phyloP scores from a whole-genome alignment of 2,797 vertebrate species.

The Chloroceryle inda region DNA sequence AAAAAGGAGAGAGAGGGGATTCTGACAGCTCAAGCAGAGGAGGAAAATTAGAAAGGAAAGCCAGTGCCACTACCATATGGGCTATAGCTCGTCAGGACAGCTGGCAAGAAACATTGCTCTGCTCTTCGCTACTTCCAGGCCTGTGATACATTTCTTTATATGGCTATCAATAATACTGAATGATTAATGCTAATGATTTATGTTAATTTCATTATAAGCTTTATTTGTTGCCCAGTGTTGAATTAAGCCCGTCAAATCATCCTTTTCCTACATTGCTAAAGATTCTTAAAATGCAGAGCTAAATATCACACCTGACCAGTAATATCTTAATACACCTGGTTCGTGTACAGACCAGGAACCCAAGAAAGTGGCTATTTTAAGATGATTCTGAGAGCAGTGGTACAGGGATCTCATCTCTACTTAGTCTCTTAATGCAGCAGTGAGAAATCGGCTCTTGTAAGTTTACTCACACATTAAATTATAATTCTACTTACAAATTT shows the following conservation, averaged over 20 bases:
- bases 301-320: slow-evolving; percentile 75
- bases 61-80: slow-evolving; percentile 60
- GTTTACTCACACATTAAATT: neutral
- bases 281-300: slow-evolving; percentile 77
- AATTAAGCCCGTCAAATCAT: slow-evolving; percentile 81
- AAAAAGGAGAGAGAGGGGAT: slow-evolving; percentile 27
- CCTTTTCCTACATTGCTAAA: slow-evolving; percentile 68
- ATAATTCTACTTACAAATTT: neutral
- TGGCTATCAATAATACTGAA: slow-evolving; percentile 80
- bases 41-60: slow-evolving; percentile 78
- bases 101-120: slow-evolving; percentile 75
- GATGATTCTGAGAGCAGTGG: neutral
- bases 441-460: neutral
- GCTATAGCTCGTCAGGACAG: slow-evolving; percentile 73
- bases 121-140: slow-evolving; percentile 67
- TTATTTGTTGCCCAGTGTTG: slow-evolving; percentile 81
- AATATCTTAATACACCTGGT: slow-evolving; percentile 73
- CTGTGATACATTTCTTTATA: slow-evolving; percentile 72
- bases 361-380: slow-evolving; percentile 24
- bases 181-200: slow-evolving; percentile 85
- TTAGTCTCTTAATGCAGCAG: neutral
- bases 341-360: slow-evolving; percentile 42
- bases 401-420: neutral
- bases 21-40: slow-evolving; percentile 76
- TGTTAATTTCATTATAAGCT: slow-evolving; percentile 86